phyloP scores from a whole-genome alignment of 1,140 invertebrate species.

The Leptinotarsa defecta region DNA sequence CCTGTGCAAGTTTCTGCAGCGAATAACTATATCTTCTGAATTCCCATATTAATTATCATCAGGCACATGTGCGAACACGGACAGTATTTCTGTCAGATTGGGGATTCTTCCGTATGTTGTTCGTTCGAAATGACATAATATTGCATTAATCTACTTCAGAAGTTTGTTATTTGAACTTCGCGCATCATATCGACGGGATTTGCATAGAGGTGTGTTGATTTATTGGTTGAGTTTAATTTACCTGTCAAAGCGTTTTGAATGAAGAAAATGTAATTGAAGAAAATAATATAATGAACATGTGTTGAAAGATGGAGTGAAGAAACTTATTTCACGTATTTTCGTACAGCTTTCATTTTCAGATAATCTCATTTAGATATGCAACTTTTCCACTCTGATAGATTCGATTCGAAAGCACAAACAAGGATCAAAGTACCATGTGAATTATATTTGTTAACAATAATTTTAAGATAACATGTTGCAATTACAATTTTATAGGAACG shows the following conservation, averaged over 20 bases:
- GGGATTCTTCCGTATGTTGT: background rate
- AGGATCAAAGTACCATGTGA: too few relatives aligned
- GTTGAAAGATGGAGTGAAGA: background rate
- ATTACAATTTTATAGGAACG: too few relatives aligned
- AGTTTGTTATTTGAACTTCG: background rate
- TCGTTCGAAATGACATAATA: background rate
- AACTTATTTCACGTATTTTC: too few relatives aligned
- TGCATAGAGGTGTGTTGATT: background rate
- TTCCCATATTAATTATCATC: conserved; percentile 24
- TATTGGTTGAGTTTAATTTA: background rate
- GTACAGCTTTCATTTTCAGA: too few relatives aligned
- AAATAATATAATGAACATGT: background rate
- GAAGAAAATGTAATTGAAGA: background rate
- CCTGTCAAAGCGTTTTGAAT: background rate
- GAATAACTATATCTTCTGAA: conserved; percentile 2
- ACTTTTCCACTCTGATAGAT: too few relatives aligned
- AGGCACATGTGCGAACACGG: conserved; percentile 6
- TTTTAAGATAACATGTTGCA: too few relatives aligned
- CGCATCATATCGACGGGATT: background rate
- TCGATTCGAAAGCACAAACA: too few relatives aligned
- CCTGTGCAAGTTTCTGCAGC: conserved; percentile 16
- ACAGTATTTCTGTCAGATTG: conserved; percentile 8
- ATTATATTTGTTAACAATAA: too few relatives aligned
- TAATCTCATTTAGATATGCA: too few relatives aligned
- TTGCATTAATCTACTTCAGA: background rate